Evolutionary conservation across 2,888 invertebrate genomes (phyloP).

Genomic region (Hemistola chrysoprasaria): DNA sequence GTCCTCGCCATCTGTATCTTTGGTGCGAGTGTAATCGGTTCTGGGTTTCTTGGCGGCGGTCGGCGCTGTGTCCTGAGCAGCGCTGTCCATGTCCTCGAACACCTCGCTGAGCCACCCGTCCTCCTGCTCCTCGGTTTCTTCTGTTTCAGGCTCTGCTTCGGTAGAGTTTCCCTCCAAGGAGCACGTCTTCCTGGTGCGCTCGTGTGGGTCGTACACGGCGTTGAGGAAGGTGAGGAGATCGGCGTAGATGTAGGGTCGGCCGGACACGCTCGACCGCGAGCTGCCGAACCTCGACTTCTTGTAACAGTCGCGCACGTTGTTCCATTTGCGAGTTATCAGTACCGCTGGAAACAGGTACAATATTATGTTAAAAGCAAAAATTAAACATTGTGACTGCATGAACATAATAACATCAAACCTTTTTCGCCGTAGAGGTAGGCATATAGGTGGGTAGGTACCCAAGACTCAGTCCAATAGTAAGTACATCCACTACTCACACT

Average conservation of each 20-base stretch:
- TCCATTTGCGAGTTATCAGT: conserved; percentile 46
- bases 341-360: conserved; percentile 23
- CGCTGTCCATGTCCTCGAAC: conserved; percentile 41
- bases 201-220: conserved; percentile 15
- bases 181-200: conserved; percentile 1
- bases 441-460: no score
- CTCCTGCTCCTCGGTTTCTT: conserved; percentile 31
- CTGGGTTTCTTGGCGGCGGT: conserved; percentile 34
- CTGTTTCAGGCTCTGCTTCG: conserved; percentile 7
- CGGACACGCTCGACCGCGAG: conserved; percentile 17
- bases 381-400: no score
- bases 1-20: conserved; percentile 33
- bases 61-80: conserved; percentile 22
- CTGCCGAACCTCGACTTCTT: conserved; percentile 45
- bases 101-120: conserved; percentile 49
- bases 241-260: conserved; percentile 50
- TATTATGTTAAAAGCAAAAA: no score
- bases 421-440: no score
- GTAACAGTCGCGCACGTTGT: conserved; percentile 42
- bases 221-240: conserved; percentile 50
- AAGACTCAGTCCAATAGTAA: no score
- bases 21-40: conserved; percentile 26
- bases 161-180: conserved; percentile 1
- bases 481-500: no score
- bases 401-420: no score